Conservation (phyloP, 2,888 invertebrate genomes). For the Bombylius discolor region DNA sequence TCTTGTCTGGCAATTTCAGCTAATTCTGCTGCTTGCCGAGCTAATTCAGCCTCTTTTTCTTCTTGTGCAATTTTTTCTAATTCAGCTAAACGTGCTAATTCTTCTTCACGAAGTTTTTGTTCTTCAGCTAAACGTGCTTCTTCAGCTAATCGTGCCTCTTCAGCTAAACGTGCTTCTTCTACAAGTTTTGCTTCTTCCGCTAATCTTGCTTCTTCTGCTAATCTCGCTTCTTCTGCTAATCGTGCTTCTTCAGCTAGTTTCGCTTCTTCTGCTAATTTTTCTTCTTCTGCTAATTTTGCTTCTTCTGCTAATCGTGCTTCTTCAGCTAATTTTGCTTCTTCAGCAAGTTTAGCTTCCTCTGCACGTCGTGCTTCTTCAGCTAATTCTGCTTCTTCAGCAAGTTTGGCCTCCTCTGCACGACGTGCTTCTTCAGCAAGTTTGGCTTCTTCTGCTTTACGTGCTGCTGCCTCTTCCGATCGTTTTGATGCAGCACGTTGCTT, state of each 20-base stretch:
- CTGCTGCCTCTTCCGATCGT: constrained; percentile 29
- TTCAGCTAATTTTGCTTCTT: constrained; percentile 34
- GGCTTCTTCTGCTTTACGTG: constrained; percentile 25
- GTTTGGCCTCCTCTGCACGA: constrained; percentile 24
- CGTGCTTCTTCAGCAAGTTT: constrained; percentile 22
- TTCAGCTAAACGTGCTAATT: constrained; percentile 39
- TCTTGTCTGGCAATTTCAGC: constrained; percentile 53
- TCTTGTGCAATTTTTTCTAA: constrained; percentile 32
- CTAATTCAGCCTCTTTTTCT: constrained; percentile 46
- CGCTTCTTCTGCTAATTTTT: constrained; percentile 16
- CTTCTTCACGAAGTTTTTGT: constrained; percentile 39
- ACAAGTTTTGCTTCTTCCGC: constrained; percentile 30
- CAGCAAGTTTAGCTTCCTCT: constrained; percentile 33
- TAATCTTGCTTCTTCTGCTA: constrained; percentile 30
- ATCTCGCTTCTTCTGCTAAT: constrained; percentile 33
- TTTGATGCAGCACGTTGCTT: constrained; percentile 32
- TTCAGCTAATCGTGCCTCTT: constrained; percentile 33
- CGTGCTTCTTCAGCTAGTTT: constrained; percentile 20
- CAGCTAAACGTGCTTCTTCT: constrained; percentile 35
- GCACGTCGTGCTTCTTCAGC: constrained; percentile 33
- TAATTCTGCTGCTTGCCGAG: constrained; percentile 56
- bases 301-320: constrained; percentile 24
- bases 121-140: constrained; percentile 37
- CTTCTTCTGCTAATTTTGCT: constrained; percentile 26
- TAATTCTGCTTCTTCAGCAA: constrained; percentile 25